Evolutionary conservation across 2,797 vertebrate species (phyloP).

Genomic region (Clamator glandarius): DNA sequence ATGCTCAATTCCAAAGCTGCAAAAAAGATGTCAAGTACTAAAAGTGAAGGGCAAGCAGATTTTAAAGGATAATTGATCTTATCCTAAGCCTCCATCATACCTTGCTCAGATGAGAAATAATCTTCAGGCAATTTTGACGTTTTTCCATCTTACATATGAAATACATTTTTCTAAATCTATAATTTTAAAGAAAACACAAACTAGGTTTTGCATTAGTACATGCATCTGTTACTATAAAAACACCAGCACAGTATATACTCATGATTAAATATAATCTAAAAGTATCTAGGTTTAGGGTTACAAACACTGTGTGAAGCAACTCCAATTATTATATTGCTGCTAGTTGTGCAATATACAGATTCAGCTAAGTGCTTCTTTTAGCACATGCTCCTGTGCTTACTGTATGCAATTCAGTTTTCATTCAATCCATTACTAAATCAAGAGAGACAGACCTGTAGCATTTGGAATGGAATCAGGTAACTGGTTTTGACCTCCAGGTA

Average conservation of each 20-base stretch:
- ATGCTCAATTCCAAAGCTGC: neutral
- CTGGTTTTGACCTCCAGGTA: neutral
- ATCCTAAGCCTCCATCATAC: neutral
- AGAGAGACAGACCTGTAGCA: neutral
- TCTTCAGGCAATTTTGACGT: neutral
- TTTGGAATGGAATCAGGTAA: neutral
- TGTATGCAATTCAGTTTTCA: neutral
- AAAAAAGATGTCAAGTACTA: neutral
- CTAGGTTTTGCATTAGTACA: neutral
- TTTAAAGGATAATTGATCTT: neutral
- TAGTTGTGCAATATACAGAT: neutral
- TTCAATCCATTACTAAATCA: neutral
- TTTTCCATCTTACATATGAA: neutral
- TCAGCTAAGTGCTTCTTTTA: neutral
- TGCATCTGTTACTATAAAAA: neutral
- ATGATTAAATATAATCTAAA: neutral
- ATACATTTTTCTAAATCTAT: neutral
- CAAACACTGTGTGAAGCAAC: neutral
- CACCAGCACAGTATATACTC: neutral
- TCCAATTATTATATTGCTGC: neutral
- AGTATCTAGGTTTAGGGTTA: neutral
- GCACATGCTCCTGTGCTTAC: neutral
- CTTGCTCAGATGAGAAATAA: neutral
- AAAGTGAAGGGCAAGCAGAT: neutral
- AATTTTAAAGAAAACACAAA: neutral